Evolutionary conservation across 1,140 invertebrate species (phyloP).

Genomic region (Drosophila busckii): DNA sequence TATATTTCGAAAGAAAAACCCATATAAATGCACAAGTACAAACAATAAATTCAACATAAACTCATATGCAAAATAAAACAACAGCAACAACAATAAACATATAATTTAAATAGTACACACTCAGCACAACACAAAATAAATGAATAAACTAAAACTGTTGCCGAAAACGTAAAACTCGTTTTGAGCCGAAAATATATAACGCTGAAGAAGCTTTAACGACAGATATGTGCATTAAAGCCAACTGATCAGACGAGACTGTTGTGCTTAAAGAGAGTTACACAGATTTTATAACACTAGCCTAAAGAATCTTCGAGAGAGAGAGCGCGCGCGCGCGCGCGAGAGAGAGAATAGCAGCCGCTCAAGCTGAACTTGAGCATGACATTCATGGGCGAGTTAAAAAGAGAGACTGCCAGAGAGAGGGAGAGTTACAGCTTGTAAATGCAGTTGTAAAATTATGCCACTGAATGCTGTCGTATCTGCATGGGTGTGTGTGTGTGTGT

Average conservation of each 20-base stretch:
- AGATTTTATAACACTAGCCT: constrained; percentile 69
- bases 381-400: constrained; percentile 43
- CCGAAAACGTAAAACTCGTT: constrained; percentile 55
- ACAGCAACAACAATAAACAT: constrained; percentile 23
- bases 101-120: constrained; percentile 57
- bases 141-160: constrained; percentile 8
- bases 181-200: constrained; percentile 19
- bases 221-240: constrained; percentile 49
- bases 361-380: constrained; percentile 58
- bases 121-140: constrained; percentile 37
- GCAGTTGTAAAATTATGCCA: constrained; percentile 62
- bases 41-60: constrained; percentile 7
- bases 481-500: background rate
- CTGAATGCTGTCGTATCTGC: constrained; percentile 58
- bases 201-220: constrained; percentile 19
- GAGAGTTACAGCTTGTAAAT: constrained; percentile 11
- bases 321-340: no score
- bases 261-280: constrained; percentile 53
- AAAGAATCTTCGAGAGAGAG: constrained; percentile 51
- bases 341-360: constrained; percentile 1
- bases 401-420: background rate
- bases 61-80: constrained; percentile 53
- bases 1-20: no score
- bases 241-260: constrained; percentile 71
- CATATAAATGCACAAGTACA: background rate